Evolutionary conservation across 2,888 invertebrate species (phyloP).

Genomic region (Drosophila pseudotalamancana): DNA sequence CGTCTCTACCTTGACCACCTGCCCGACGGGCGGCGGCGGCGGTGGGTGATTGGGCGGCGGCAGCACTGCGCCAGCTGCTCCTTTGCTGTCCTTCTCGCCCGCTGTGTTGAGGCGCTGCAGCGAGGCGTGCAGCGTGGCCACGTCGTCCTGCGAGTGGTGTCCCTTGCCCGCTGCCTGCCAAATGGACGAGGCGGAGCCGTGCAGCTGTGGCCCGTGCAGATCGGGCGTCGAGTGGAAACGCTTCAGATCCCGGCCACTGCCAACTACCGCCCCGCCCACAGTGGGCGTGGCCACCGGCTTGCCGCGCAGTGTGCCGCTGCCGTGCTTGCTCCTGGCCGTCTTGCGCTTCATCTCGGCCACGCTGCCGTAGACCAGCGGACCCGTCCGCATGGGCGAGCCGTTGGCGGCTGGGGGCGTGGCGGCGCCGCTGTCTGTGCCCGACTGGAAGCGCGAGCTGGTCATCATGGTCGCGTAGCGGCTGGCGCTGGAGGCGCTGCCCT

Average conservation of each 20-base stretch:
- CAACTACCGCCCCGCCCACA: constrained; percentile 64
- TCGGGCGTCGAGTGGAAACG: constrained; percentile 97
- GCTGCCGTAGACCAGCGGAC: constrained; percentile 92
- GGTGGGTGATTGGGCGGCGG: constrained; percentile 94
- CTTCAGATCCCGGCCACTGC: constrained; percentile 86
- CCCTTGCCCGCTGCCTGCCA: constrained; percentile 84
- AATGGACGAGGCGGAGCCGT: constrained; percentile 82
- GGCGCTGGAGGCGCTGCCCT: constrained; percentile 85
- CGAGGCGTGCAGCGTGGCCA: constrained; percentile 85
- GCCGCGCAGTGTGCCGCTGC: constrained; percentile 83
- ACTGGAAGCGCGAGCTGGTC: constrained; percentile 91
- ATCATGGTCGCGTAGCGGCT: constrained; percentile 86
- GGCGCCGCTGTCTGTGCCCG: constrained; percentile 85
- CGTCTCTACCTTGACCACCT: constrained; percentile 89
- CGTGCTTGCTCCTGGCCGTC: constrained; percentile 86
- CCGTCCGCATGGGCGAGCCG: constrained; percentile 86
- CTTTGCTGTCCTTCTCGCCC: constrained; percentile 35
- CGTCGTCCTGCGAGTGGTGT: constrained; percentile 90
- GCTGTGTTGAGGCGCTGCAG: constrained; percentile 84
- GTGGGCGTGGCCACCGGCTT: constrained; percentile 84
- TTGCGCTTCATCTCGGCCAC: constrained; percentile 98
- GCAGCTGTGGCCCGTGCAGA: constrained; percentile 85
- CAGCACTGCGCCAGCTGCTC: constrained; percentile 72
- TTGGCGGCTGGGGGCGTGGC: constrained; percentile 87
- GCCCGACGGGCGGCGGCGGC: constrained; percentile 90